Evolutionary conservation across 2,888 invertebrate species (phyloP).

Genomic region (Drosophila cyrtoloma): DNA sequence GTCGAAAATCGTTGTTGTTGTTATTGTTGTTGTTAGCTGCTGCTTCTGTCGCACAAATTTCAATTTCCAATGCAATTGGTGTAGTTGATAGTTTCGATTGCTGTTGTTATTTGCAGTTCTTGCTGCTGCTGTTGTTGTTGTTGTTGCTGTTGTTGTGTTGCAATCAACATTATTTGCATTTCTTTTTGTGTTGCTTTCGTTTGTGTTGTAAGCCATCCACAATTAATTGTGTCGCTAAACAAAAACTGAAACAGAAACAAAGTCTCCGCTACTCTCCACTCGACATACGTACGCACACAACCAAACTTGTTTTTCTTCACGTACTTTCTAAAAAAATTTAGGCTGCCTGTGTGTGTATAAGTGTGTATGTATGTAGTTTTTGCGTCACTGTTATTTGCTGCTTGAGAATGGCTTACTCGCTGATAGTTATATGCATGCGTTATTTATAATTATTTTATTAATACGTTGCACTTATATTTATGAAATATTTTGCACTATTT

Average conservation of each 20-base stretch:
- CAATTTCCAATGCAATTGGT: constrained; percentile 74
- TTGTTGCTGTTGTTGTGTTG: constrained; percentile 50
- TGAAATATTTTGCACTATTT: constrained; percentile 70
- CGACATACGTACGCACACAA: constrained; percentile 71
- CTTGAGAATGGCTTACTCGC: constrained; percentile 30
- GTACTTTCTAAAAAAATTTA: constrained; percentile 71
- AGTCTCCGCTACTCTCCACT: constrained; percentile 68
- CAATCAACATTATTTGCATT: constrained; percentile 56
- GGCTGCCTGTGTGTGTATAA: constrained; percentile 46
- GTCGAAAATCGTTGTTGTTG: constrained; percentile 41
- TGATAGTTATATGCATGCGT: constrained; percentile 42
- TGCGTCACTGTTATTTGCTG: constrained; percentile 54
- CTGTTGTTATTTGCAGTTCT: constrained; percentile 50
- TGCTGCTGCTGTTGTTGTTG: constrained; percentile 28
- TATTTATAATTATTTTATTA: constrained; percentile 34
- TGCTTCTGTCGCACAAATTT: constrained; percentile 71
- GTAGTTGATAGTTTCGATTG: constrained; percentile 47
- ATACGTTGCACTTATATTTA: constrained; percentile 67
- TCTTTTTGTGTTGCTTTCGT: constrained; percentile 51
- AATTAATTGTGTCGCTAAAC: constrained; percentile 70
- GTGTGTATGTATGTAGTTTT: constrained; percentile 45
- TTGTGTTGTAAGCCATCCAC: constrained; percentile 75
- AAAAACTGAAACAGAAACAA: constrained; percentile 68
- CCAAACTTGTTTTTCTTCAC: constrained; percentile 65
- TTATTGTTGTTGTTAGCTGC: constrained; percentile 25